Conservation (phyloP, 2,113 vertebrate genomes). For the Telmatochromis brichardi region DNA sequence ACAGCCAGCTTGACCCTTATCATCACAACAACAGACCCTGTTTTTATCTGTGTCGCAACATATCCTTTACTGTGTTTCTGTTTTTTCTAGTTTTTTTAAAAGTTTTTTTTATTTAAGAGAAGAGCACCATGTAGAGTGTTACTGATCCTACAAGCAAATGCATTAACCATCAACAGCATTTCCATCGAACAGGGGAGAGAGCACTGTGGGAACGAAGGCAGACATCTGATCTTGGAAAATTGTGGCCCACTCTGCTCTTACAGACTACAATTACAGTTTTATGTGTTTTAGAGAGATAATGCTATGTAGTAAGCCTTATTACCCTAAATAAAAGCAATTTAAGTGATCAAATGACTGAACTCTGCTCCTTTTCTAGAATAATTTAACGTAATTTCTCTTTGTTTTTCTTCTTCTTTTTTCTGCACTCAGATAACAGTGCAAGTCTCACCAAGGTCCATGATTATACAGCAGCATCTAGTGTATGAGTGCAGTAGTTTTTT, state of each 20-base stretch:
- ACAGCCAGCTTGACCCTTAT: conserved; percentile 1
- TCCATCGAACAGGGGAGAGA: not conserved
- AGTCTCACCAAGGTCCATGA: not conserved
- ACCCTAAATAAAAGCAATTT: not conserved
- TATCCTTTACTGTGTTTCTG: not conserved
- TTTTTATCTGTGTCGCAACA: not conserved
- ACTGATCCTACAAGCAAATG: not conserved
- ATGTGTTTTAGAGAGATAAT: not conserved
- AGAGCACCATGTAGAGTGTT: not conserved
- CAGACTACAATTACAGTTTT: not conserved
- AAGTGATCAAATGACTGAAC: not conserved
- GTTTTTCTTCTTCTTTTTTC: not conserved
- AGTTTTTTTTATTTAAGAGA: not conserved
- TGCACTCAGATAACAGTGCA: not conserved
- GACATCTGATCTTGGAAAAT: not conserved
- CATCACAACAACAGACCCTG: not conserved
- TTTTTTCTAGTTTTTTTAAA: not conserved
- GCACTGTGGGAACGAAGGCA: not conserved
- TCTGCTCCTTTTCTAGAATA: not conserved
- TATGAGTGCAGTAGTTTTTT: accelerated
- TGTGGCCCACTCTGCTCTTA: not conserved
- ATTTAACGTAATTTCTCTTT: not conserved
- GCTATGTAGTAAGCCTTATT: not conserved
- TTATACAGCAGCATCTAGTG: not conserved
- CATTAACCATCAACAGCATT: not conserved